Conservation (phyloP, 2,113 vertebrate species). For the Sceloporus undulatus region DNA sequence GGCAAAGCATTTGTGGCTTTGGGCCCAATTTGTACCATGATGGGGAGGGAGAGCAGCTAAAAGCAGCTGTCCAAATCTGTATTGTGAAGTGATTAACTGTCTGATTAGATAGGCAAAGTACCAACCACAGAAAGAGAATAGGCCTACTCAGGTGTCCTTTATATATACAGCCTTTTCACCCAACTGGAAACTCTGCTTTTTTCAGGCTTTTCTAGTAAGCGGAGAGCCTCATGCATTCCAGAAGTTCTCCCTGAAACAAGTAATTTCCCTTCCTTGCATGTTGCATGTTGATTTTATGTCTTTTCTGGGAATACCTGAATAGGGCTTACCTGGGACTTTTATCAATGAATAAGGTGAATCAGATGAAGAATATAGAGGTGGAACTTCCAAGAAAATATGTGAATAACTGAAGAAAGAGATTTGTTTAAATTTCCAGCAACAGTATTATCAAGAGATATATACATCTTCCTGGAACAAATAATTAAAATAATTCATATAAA, state of each 20-base stretch:
- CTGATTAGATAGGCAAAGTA: background rate
- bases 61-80: background rate
- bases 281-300: too few species aligned
- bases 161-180: too few species aligned
- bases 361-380: too few species aligned
- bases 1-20: conserved; percentile 2
- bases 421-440: background rate
- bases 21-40: conserved; percentile 20
- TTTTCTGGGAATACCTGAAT: too few species aligned
- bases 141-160: too few species aligned
- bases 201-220: too few species aligned
- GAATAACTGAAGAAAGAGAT: background rate
- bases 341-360: background rate
- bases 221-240: too few species aligned
- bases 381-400: background rate
- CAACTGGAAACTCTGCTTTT: too few species aligned
- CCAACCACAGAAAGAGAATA: background rate
- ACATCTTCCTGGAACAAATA: conserved; percentile 43
- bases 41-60: background rate
- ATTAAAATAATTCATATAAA: conserved; percentile 41
- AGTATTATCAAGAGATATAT: conserved; percentile 23
- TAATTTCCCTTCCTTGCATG: too few species aligned
- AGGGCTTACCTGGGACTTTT: background rate
- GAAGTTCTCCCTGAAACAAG: too few species aligned
- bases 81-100: background rate